phyloP scores from a whole-genome alignment of 2,113 vertebrate species.

The Strigops habroptila region DNA sequence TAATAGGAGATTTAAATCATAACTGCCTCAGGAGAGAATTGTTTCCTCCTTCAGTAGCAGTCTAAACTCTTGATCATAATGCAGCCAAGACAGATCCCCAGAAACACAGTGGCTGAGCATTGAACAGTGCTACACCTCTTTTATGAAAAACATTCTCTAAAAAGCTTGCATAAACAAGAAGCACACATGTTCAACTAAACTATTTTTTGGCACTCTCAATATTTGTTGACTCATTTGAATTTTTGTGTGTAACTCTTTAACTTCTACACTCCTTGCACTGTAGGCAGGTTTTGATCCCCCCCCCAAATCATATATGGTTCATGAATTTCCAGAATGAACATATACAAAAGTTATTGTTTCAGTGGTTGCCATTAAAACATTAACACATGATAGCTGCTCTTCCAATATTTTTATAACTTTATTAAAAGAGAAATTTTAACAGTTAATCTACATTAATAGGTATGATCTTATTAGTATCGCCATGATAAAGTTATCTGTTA shows the following conservation, averaged over 20 bases:
- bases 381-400: neutral
- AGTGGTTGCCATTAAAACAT: neutral
- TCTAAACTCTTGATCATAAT: slow-evolving; percentile 25
- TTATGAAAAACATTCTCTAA: slow-evolving; percentile 53
- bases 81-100: slow-evolving; percentile 33
- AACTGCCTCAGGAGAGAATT: slow-evolving; percentile 49
- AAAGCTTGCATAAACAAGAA: slow-evolving; percentile 49
- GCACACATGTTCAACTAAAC: slow-evolving; percentile 38
- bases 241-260: slow-evolving; percentile 29
- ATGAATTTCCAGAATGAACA: neutral
- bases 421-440: neutral
- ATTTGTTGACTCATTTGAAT: slow-evolving; percentile 47
- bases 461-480: neutral
- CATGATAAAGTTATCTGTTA: neutral
- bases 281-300: neutral
- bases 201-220: neutral
- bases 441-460: neutral
- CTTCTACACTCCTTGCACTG: neutral
- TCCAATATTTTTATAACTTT: neutral
- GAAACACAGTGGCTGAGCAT: slow-evolving; percentile 28
- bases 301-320: neutral
- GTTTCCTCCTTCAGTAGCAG: slow-evolving; percentile 57
- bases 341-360: neutral
- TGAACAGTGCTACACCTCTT: slow-evolving; percentile 42
- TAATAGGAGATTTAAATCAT: slow-evolving; percentile 38